phyloP scores from a whole-genome alignment of 1,140 invertebrate genomes.

The Plectrocnemia conspersa region DNA sequence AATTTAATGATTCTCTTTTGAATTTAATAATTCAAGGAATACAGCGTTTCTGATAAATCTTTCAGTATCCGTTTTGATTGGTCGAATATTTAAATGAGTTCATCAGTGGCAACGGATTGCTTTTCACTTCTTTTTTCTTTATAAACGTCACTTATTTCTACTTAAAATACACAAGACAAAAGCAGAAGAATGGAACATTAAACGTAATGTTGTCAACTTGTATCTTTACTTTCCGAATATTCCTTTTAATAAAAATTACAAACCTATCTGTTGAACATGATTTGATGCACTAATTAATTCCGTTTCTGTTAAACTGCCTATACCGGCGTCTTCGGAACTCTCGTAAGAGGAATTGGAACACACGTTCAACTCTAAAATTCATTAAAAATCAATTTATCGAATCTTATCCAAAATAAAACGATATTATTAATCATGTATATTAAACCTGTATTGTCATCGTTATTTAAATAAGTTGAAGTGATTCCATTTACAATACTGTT shows the following conservation, averaged over 20 bases:
- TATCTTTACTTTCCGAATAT: too few relatives aligned
- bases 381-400: neutral
- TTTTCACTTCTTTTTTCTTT: slow-evolving; percentile 3
- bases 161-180: slow-evolving; percentile 1
- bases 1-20: too few relatives aligned
- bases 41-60: too few relatives aligned
- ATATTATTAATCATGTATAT: neutral
- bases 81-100: too few relatives aligned
- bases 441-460: slow-evolving; percentile 18
- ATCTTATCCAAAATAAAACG: neutral
- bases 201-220: too few relatives aligned
- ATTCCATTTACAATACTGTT: slow-evolving; percentile 2
- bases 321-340: slow-evolving; percentile 54
- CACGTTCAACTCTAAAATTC: slow-evolving; percentile 45
- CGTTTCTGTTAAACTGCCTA: slow-evolving; percentile 53
- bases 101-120: too few relatives aligned
- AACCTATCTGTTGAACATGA: slow-evolving; percentile 39
- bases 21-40: too few relatives aligned
- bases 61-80: too few relatives aligned
- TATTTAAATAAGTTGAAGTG: slow-evolving; percentile 1
- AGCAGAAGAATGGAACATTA: too few relatives aligned
- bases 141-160: too few relatives aligned
- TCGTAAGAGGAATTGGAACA: slow-evolving; percentile 58
- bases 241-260: too few relatives aligned
- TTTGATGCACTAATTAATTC: slow-evolving; percentile 46